A percentile compares a stretch with the other conserved stretches of the same genome.
phyloP scores from a whole-genome alignment of 1,140 invertebrate species.

The Vollenhovia emeryi region DNA sequence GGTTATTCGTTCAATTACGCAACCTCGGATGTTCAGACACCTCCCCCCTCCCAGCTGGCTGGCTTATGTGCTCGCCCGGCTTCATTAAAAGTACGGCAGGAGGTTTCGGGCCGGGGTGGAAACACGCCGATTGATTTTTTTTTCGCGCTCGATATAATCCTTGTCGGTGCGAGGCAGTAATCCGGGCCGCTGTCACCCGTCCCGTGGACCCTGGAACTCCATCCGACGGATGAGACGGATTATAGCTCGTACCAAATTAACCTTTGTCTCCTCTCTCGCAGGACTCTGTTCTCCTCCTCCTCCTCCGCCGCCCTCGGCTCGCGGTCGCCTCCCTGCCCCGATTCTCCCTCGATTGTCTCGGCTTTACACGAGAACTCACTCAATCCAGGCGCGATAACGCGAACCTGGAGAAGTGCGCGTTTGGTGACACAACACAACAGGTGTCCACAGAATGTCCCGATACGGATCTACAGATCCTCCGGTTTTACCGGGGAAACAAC shows the following conservation, averaged over 20 bases:
- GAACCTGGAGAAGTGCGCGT: conserved; percentile 77
- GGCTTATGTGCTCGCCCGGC: conserved; percentile 54
- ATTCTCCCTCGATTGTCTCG: conserved; percentile 49
- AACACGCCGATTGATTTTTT: conserved; percentile 80
- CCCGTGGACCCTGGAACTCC: conserved; percentile 70
- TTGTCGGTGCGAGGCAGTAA: conserved; percentile 83
- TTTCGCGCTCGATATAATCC: conserved; percentile 85
- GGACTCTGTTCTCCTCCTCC: background rate
- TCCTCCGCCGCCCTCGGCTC: background rate
- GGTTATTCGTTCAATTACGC: conserved; percentile 54
- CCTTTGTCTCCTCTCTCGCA: conserved; percentile 76
- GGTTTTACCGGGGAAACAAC: conserved; percentile 64
- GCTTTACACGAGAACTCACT: conserved; percentile 84
- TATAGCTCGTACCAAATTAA: conserved; percentile 85
- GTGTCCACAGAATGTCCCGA: conserved; percentile 74
- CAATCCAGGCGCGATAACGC: conserved; percentile 78
- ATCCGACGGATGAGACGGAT: conserved; percentile 81
- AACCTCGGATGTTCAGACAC: background rate
- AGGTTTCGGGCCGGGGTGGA: conserved; percentile 68
- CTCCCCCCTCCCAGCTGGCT: background rate
- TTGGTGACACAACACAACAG: conserved; percentile 82
- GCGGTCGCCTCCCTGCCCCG: background rate
- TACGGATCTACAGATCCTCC: conserved; percentile 75
- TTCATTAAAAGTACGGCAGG: conserved; percentile 79
- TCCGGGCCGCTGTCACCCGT: conserved; percentile 81